phyloP scores from a whole-genome alignment of 2,113 vertebrate genomes.

The Manacus vitellinus region DNA sequence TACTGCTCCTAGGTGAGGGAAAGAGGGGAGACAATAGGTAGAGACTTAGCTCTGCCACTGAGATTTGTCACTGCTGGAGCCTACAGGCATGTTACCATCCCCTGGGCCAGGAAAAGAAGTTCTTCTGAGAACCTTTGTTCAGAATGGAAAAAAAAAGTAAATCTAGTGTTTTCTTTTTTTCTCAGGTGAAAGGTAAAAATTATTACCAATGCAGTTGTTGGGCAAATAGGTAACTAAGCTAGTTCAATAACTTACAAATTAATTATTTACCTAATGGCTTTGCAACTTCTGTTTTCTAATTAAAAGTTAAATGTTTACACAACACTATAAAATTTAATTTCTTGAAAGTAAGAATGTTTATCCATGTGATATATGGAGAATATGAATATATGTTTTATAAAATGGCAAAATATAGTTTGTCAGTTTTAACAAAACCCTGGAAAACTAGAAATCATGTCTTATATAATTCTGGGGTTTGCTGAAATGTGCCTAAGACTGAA shows the following conservation, averaged over 20 bases:
- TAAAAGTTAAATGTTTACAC: background rate
- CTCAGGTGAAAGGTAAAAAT: background rate
- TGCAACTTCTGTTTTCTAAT: background rate
- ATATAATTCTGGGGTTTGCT: background rate
- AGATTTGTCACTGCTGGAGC: background rate
- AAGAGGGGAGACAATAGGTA: background rate
- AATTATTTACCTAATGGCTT: background rate
- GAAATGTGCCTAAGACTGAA: background rate
- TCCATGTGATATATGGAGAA: background rate
- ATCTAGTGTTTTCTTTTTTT: background rate
- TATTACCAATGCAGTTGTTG: background rate
- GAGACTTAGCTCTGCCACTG: background rate
- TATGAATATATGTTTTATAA: background rate
- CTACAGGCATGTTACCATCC: background rate
- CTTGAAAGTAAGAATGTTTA: background rate
- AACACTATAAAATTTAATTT: background rate
- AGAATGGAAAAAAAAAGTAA: too few relatives aligned
- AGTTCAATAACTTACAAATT: background rate
- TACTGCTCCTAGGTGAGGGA: background rate
- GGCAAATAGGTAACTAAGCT: background rate
- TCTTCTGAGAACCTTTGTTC: background rate
- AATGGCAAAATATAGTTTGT: background rate
- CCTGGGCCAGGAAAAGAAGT: background rate
- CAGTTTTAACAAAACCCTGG: background rate
- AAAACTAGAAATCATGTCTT: background rate